phyloP scores from a whole-genome alignment of 2,797 vertebrate species.

The Morus bassanus region DNA sequence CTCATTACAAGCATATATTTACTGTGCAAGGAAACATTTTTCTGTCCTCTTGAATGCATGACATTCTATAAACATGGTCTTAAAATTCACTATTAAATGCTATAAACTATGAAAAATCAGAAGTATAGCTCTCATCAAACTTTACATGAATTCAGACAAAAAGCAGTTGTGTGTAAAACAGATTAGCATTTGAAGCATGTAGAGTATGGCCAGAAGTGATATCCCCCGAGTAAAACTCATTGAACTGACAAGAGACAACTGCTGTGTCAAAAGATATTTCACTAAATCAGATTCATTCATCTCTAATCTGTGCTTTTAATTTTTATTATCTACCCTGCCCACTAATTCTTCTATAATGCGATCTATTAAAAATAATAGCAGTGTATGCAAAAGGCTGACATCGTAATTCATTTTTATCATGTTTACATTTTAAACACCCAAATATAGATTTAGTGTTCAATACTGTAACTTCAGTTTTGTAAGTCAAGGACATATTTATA shows the following conservation, averaged over 20 bases:
- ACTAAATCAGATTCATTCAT: slow-evolving; percentile 44
- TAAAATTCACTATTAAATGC: not conserved
- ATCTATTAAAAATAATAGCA: not conserved
- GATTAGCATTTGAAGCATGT: slow-evolving; percentile 62
- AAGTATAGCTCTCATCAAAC: not conserved
- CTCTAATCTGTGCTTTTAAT: slow-evolving; percentile 55
- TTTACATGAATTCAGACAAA: not conserved
- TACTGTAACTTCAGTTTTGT: not conserved
- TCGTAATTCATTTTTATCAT: not conserved
- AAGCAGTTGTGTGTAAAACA: slow-evolving; percentile 55
- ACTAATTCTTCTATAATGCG: not conserved
- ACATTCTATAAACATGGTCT: not conserved
- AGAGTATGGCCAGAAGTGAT: slow-evolving; percentile 65
- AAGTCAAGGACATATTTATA: not conserved
- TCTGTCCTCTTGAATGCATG: not conserved
- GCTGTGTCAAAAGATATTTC: slow-evolving; percentile 69
- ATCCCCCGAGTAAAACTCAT: slow-evolving; percentile 60
- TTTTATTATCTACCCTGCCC: slow-evolving; percentile 18
- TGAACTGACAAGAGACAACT: slow-evolving; percentile 75
- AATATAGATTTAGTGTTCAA: not conserved
- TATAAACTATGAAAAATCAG: not conserved
- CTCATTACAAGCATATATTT: not conserved
- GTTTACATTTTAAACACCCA: not conserved
- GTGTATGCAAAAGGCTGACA: not conserved
- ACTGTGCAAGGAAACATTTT: not conserved